Conservation (phyloP, 2,113 vertebrate species). For the Dipodomys stephensi region DNA sequence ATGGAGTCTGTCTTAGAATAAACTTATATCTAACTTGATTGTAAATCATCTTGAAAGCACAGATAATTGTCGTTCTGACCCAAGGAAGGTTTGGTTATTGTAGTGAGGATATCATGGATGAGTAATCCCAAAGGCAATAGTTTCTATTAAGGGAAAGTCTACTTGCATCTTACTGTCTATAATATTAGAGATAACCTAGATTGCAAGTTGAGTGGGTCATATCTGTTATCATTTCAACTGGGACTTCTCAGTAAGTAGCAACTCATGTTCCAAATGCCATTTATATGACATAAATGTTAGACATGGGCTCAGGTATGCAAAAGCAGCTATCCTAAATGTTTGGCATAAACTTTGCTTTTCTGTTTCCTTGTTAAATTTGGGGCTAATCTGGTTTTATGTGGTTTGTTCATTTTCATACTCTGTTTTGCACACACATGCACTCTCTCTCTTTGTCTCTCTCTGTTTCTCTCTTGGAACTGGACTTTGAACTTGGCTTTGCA, state of each 20-base stretch:
- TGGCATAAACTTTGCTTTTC: neutral
- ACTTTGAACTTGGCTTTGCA: no score
- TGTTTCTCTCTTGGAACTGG: no score
- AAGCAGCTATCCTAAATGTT: neutral
- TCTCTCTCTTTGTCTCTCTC: no score
- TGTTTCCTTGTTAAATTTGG: neutral
- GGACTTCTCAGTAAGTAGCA: neutral
- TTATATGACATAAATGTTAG: neutral
- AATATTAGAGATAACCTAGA: neutral
- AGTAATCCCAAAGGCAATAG: neutral
- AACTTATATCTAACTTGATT: slow-evolving; percentile 15
- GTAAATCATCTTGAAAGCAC: neutral
- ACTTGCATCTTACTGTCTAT: neutral
- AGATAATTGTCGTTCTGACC: neutral
- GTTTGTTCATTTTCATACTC: no score
- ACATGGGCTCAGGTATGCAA: neutral
- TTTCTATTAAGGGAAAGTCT: slow-evolving; percentile 20
- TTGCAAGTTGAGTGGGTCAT: neutral
- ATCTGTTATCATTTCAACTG: neutral
- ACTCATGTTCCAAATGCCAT: neutral
- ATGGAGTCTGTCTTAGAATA: neutral
- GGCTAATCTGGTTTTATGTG: slow-evolving; percentile 29
- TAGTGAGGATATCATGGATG: neutral
- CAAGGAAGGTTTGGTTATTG: neutral
- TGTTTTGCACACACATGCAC: no score